A percentile compares a stretch with the other conserved stretches of the same genome.
phyloP scores from a whole-genome alignment of 1,140 invertebrate genomes.

The Nebria ingens region DNA sequence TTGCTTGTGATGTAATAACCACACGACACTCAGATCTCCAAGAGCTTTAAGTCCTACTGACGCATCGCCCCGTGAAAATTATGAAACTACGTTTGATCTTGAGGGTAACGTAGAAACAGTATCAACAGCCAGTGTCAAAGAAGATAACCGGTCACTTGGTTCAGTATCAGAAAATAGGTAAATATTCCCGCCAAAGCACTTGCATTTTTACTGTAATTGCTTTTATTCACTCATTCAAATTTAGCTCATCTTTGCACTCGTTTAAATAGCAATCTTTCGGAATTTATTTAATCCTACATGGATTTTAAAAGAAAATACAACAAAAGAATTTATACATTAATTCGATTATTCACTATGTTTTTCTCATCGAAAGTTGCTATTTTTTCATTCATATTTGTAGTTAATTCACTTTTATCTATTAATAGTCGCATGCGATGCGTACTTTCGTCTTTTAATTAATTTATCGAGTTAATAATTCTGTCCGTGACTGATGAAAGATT shows the following conservation, averaged over 20 bases:
- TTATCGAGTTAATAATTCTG: no score
- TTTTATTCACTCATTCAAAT: neutral
- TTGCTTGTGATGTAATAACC: slow-evolving; percentile 21
- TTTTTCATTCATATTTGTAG: no score
- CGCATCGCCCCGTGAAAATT: slow-evolving; percentile 48
- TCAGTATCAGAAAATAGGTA: slow-evolving; percentile 32
- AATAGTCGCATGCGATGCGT: no score
- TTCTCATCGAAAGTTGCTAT: no score
- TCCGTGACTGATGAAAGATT: no score
- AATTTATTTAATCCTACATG: neutral
- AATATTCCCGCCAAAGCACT: neutral
- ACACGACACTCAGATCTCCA: slow-evolving; percentile 24
- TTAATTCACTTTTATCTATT: no score
- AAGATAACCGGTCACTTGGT: slow-evolving; percentile 31
- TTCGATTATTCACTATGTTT: neutral
- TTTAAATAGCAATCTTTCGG: neutral
- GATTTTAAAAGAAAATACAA: no score
- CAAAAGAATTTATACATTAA: no score
- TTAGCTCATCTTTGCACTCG: neutral
- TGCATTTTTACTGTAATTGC: slow-evolving; percentile 4
- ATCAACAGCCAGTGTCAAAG: slow-evolving; percentile 31
- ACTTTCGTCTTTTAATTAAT: no score
- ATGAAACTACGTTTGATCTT: slow-evolving; percentile 72
- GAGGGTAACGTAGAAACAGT: slow-evolving; percentile 74
- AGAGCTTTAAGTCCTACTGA: slow-evolving; percentile 31